phyloP scores from a whole-genome alignment of 1,140 invertebrate species.

The honey bee (Apis mellifera) region DNA sequence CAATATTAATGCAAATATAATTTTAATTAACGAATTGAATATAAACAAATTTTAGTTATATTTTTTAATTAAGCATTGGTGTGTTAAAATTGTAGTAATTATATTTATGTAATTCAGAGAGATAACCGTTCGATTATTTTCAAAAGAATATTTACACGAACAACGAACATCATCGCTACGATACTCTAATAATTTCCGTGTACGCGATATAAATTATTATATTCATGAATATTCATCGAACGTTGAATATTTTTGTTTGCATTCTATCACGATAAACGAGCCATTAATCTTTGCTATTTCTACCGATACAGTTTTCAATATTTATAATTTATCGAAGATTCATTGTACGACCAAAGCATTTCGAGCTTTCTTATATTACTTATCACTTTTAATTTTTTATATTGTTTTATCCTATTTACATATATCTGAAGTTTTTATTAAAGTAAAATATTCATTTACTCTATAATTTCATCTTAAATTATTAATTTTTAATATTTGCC shows the following conservation, averaged over 20 bases:
- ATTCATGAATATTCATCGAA: not conserved
- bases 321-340: not conserved
- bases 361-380: no score
- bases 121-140: not conserved
- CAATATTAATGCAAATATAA: no score
- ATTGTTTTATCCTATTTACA: no score
- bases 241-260: not conserved
- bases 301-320: not conserved
- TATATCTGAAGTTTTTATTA: no score
- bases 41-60: no score
- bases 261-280: not conserved
- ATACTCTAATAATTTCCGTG: not conserved
- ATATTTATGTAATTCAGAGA: not conserved
- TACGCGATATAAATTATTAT: conserved; percentile 1
- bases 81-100: no score
- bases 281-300: not conserved
- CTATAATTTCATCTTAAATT: no score
- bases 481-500: no score
- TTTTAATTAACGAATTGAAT: no score
- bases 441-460: no score
- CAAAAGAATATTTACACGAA: not conserved
- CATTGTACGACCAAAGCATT: not conserved
- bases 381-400: no score
- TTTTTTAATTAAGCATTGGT: no score
- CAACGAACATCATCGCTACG: not conserved